phyloP scores from a whole-genome alignment of 2,888 invertebrate genomes.

The Neoitamus cyanurus region DNA sequence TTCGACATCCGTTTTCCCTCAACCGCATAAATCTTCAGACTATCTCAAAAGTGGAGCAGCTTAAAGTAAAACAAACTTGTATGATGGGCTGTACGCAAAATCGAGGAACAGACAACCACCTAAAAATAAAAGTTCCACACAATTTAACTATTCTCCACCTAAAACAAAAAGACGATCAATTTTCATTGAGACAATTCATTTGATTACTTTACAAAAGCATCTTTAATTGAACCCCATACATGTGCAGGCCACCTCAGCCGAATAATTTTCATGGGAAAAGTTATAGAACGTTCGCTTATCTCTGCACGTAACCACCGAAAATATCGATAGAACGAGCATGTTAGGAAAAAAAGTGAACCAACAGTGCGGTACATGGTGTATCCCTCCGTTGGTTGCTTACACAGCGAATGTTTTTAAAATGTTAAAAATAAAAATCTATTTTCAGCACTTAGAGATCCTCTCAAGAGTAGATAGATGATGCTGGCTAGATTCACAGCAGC shows the following conservation, averaged over 20 bases:
- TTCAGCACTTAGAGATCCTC: conserved; percentile 27
- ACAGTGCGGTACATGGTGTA: not conserved
- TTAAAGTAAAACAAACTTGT: not conserved
- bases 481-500: not conserved
- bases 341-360: conserved; percentile 11
- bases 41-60: not conserved
- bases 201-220: conserved; percentile 20
- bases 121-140: not conserved
- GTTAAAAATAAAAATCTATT: conserved; percentile 46
- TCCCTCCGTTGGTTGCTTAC: conserved; percentile 36
- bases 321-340: conserved; percentile 19
- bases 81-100: not conserved
- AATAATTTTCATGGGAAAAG: conserved; percentile 6
- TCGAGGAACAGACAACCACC: not conserved
- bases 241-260: not conserved
- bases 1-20: not conserved
- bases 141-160: conserved; percentile 24
- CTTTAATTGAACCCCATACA: conserved; percentile 34
- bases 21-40: not conserved
- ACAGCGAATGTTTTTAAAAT: conserved; percentile 34
- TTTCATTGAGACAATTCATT: conserved; percentile 37
- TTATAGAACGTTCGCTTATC: conserved; percentile 14
- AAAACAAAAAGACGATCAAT: conserved; percentile 37
- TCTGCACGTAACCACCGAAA: conserved; percentile 18
- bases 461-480: conserved; percentile 28